phyloP scores from a whole-genome alignment of 2,113 vertebrate genomes.

The Chinchilla lanigera region DNA sequence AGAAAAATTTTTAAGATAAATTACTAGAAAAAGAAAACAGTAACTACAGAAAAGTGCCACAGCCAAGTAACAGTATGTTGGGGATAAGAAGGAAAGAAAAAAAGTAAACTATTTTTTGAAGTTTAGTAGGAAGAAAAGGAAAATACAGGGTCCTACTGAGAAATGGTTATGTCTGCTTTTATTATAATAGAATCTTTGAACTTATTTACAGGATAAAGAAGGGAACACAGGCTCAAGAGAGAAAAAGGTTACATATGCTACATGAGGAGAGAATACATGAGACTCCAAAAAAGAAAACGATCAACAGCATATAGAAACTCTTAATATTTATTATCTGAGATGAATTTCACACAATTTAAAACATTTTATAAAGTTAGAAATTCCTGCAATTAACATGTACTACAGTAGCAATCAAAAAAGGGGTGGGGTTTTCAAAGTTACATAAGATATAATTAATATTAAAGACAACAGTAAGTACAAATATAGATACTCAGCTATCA shows the following conservation, averaged over 20 bases:
- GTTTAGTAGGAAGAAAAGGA: constrained; percentile 1
- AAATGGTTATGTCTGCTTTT: constrained; percentile 9
- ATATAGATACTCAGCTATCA: background rate
- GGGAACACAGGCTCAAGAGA: background rate
- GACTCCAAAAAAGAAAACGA: background rate
- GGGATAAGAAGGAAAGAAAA: background rate
- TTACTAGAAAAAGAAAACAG: background rate
- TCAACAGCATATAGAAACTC: background rate
- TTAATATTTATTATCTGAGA: background rate
- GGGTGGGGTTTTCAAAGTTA: background rate
- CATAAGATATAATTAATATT: constrained; percentile 22
- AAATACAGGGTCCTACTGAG: background rate
- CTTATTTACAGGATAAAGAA: background rate
- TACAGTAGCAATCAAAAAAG: background rate
- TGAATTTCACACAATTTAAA: constrained; percentile 28
- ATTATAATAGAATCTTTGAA: background rate
- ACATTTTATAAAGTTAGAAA: background rate
- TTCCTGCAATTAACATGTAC: background rate
- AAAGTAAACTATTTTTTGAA: constrained; percentile 26
- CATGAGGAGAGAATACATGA: background rate
- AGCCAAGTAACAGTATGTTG: background rate
- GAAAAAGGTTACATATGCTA: background rate
- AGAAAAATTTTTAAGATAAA: constrained; percentile 15
- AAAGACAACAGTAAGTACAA: background rate
- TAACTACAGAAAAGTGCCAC: background rate